Evolutionary conservation across 2,797 vertebrate species (phyloP).

Genomic region (Trematomus bernacchii): DNA sequence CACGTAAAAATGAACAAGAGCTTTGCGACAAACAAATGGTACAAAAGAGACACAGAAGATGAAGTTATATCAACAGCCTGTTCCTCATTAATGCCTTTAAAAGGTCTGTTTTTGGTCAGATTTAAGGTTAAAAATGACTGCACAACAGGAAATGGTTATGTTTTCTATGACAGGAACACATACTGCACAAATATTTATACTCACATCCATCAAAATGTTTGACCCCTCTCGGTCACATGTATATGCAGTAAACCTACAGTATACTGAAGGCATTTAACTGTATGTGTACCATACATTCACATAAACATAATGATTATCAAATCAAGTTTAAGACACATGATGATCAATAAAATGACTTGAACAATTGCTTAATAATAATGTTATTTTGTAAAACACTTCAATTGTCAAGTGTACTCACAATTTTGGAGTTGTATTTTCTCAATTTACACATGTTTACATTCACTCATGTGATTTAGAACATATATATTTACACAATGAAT

Average conservation of each 20-base stretch:
- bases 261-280: constrained; percentile 45
- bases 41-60: constrained; percentile 19
- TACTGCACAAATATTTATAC: constrained; percentile 59
- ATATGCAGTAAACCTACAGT: constrained; percentile 48
- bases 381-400: constrained; percentile 38
- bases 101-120: constrained; percentile 26
- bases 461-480: constrained; percentile 32
- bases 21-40: constrained; percentile 11
- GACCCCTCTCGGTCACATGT: constrained; percentile 36
- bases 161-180: constrained; percentile 54
- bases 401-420: constrained; percentile 42
- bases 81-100: constrained; percentile 37
- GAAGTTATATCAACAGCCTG: background rate
- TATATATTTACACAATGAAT: constrained; percentile 60
- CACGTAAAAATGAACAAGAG: constrained; percentile 31
- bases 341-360: constrained; percentile 35
- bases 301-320: constrained; percentile 54
- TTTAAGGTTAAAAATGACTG: constrained; percentile 37
- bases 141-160: constrained; percentile 49
- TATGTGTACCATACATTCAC: constrained; percentile 64
- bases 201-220: constrained; percentile 48
- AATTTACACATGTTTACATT: constrained; percentile 32
- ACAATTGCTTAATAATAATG: constrained; percentile 31
- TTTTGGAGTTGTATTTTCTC: constrained; percentile 22
- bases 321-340: constrained; percentile 59